Percentiles rank a stretch among this genome's conserved stretches.
phyloP scores from a whole-genome alignment of 2,888 invertebrate species.

The Ditylenchus weischeri region DNA sequence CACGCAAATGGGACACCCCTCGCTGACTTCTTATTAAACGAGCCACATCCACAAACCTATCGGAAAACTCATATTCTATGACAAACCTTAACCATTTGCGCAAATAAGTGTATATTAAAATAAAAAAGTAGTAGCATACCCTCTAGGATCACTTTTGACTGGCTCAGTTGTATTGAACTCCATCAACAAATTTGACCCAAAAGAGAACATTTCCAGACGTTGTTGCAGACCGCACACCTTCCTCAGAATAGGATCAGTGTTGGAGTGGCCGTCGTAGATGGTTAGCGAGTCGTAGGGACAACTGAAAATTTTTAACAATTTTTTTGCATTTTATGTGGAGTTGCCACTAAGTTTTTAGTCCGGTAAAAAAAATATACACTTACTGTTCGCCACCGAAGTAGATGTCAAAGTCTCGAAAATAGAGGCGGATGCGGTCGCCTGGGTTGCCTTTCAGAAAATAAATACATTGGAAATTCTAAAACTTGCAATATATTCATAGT shows the following conservation, averaged over 20 bases:
- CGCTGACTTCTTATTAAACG: conserved; percentile 60
- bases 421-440: conserved; percentile 86
- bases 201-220: conserved; percentile 52
- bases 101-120: neutral
- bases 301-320: conserved; percentile 65
- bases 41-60: conserved; percentile 96
- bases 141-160: conserved; percentile 82
- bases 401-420: conserved; percentile 95
- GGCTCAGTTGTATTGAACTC: conserved; percentile 59
- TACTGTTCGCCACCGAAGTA: conserved; percentile 98
- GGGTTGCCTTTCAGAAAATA: conserved; percentile 80
- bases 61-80: conserved; percentile 96
- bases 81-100: conserved; percentile 38
- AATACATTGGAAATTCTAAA: conserved; percentile 55
- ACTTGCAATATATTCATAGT: conserved; percentile 9
- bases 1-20: conserved; percentile 40
- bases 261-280: conserved; percentile 89
- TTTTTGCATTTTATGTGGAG: neutral
- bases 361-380: conserved; percentile 63
- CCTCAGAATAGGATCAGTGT: conserved; percentile 69
- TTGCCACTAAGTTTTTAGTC: neutral
- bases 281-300: conserved; percentile 98
- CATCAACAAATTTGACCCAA: conserved; percentile 48
- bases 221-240: conserved; percentile 59
- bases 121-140: conserved; percentile 68